phyloP scores from a whole-genome alignment of 2,888 invertebrate species.

The Dryomyza anilis region DNA sequence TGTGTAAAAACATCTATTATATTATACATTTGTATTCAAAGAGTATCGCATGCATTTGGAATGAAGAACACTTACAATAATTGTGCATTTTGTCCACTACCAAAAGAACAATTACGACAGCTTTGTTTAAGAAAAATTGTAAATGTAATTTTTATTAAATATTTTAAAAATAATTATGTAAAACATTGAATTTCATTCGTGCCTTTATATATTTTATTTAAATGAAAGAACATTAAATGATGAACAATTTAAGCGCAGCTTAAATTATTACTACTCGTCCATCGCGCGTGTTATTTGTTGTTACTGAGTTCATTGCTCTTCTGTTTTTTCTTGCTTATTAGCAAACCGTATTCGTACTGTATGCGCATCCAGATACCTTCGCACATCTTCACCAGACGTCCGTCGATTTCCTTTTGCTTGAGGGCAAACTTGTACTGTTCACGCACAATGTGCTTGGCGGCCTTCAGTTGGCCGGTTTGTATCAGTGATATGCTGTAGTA shows the following conservation, averaged over 20 bases:
- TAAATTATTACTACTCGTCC: background rate
- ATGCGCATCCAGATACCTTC: slow-evolving; percentile 85
- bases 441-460: slow-evolving; percentile 69
- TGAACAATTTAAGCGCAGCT: background rate
- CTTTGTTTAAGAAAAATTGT: slow-evolving; percentile 30
- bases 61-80: slow-evolving; percentile 4
- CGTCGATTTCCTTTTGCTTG: slow-evolving; percentile 62
- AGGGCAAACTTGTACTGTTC: slow-evolving; percentile 64
- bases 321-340: slow-evolving; percentile 14
- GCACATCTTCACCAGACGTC: slow-evolving; percentile 78
- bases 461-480: slow-evolving; percentile 74
- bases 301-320: background rate
- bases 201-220: background rate
- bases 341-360: slow-evolving; percentile 59
- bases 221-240: background rate
- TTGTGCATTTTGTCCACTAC: slow-evolving; percentile 16
- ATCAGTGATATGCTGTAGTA: slow-evolving; percentile 87
- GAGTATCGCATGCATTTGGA: slow-evolving; percentile 6
- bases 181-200: slow-evolving; percentile 1
- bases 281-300: background rate
- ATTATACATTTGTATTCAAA: background rate
- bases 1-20: slow-evolving; percentile 10
- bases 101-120: slow-evolving; percentile 1
- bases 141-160: slow-evolving; percentile 38
- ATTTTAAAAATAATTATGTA: slow-evolving; percentile 37